These are phyloP conservation scores for Gastracanthus pulcherrimus DNA, from an alignment of 2,888 invertebrate species.

Conservation along the genomic window DNA sequence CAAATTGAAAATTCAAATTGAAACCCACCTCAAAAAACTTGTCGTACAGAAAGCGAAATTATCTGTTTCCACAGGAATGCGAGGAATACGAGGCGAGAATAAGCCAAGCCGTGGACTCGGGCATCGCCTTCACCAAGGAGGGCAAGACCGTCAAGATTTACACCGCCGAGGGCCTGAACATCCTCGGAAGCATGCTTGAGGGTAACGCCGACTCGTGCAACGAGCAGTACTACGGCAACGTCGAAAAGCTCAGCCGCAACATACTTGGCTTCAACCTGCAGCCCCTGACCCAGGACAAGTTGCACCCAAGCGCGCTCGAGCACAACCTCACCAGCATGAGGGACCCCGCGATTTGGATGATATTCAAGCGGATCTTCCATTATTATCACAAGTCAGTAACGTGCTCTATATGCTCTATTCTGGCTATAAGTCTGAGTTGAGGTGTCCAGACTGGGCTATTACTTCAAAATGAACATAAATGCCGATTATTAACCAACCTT, in stretches of 20 bases:
- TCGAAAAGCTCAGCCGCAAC: slow-evolving; percentile 68
- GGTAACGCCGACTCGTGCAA: slow-evolving; percentile 72
- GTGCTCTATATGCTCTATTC: no score
- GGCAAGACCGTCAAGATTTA: slow-evolving; percentile 66
- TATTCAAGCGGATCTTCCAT: slow-evolving; percentile 82
- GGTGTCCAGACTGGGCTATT: no score
- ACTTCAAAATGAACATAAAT: no score
- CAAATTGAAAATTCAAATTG: no score
- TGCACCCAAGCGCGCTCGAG: slow-evolving; percentile 82
- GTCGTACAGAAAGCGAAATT: no score
- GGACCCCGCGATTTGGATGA: slow-evolving; percentile 86
- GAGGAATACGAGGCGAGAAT: slow-evolving; percentile 65
- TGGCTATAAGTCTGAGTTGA: no score
- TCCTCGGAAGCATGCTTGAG: slow-evolving; percentile 74
- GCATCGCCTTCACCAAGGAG: slow-evolving; percentile 55
- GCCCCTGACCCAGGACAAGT: slow-evolving; percentile 77
- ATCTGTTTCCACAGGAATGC: no score
- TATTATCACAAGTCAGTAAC: slow-evolving; percentile 72
- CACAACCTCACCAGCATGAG: slow-evolving; percentile 83
- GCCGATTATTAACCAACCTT: no score
- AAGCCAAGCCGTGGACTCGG: slow-evolving; percentile 67
- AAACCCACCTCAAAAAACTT: no score
- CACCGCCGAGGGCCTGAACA: slow-evolving; percentile 70
- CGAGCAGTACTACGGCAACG: slow-evolving; percentile 69
- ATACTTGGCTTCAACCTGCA: slow-evolving; percentile 73